Conservation (phyloP, 2,113 vertebrate genomes). For the Chauna torquata region DNA sequence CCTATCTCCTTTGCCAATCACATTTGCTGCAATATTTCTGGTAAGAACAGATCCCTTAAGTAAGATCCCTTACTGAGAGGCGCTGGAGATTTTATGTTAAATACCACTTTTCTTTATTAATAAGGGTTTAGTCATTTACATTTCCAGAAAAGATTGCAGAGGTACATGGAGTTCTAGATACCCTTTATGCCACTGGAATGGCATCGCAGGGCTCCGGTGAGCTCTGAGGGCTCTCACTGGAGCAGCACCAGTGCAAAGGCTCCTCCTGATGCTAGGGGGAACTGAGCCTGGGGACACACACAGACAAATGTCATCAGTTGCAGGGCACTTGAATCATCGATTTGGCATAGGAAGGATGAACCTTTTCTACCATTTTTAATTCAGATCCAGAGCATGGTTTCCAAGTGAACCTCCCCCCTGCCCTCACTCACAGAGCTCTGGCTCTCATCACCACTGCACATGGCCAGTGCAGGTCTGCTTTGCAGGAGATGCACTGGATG, state of each 20-base stretch:
- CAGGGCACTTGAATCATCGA: rapidly evolving
- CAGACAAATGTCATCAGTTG: not conserved
- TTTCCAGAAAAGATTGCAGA: not conserved
- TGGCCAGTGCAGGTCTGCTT: not conserved
- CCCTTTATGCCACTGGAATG: not conserved
- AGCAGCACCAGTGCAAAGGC: not conserved
- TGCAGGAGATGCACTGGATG: rapidly evolving
- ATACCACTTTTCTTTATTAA: not conserved
- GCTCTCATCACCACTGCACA: not conserved
- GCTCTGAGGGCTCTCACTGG: too few relatives aligned
- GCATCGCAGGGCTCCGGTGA: not conserved
- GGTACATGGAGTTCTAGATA: not conserved
- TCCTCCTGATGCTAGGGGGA: not conserved
- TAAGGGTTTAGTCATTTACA: not conserved
- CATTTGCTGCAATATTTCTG: not conserved
- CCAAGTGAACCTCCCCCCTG: rapidly evolving
- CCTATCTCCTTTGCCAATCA: not conserved
- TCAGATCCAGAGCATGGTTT: not conserved
- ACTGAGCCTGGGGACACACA: not conserved
- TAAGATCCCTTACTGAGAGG: not conserved
- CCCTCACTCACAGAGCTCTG: not conserved
- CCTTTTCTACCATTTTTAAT: not conserved
- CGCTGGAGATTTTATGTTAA: not conserved
- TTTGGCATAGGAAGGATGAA: not conserved
- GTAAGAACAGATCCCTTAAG: too few relatives aligned